Percentiles rank a stretch among this genome's conserved stretches.
phyloP scores from a whole-genome alignment of 2,888 invertebrate species.

The Hydroisotoma schaefferi region DNA sequence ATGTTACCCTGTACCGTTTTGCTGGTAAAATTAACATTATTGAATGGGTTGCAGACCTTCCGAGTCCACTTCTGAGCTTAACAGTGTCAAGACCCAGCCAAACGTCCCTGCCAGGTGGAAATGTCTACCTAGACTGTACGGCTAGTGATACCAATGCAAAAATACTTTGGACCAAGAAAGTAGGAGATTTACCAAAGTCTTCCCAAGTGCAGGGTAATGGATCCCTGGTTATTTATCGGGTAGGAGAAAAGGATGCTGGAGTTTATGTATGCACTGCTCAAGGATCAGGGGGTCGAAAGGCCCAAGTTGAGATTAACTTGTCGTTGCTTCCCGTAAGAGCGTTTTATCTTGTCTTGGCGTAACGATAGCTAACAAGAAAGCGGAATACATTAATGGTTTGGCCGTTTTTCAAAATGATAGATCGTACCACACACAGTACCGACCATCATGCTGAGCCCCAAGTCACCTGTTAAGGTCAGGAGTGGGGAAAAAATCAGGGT shows the following conservation, averaged over 20 bases:
- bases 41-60: no score
- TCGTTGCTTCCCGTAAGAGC: background rate
- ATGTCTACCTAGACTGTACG: constrained; percentile 31
- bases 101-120: constrained; percentile 25
- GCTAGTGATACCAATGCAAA: constrained; percentile 17
- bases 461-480: constrained; percentile 28
- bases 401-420: background rate
- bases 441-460: constrained; percentile 25
- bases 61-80: background rate
- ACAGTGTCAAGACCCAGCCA: constrained; percentile 16
- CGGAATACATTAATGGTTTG: background rate
- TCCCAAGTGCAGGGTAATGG: constrained; percentile 33
- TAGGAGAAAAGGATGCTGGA: constrained; percentile 28
- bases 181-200: constrained; percentile 26
- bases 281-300: constrained; percentile 13
- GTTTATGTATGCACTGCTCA: constrained; percentile 33
- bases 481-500: constrained; percentile 28
- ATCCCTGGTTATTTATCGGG: constrained; percentile 29
- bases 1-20: no score
- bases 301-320: constrained; percentile 11
- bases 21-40: no score
- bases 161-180: constrained; percentile 21
- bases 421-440: constrained; percentile 13
- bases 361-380: background rate
- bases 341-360: background rate